These are phyloP conservation scores for Oligia latruncula DNA, from an alignment of 2,888 invertebrate genomes.

Conservation along the genomic window DNA sequence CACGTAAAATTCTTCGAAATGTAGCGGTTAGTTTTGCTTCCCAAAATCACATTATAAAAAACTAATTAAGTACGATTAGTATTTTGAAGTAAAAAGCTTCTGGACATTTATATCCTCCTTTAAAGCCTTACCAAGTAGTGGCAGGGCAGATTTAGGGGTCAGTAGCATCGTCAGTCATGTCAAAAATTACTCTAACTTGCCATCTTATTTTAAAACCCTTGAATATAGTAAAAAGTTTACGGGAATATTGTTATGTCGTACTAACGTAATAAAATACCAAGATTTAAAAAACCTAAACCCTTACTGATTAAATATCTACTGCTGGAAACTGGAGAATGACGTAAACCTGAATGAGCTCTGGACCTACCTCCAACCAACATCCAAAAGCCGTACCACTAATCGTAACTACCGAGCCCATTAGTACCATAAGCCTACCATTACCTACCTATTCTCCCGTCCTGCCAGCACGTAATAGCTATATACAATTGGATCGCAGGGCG, in stretches of 20 bases:
- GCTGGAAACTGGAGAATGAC: not conserved
- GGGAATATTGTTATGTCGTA: not conserved
- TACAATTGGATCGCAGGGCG: constrained; percentile 53
- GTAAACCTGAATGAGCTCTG: not conserved
- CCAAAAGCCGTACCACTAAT: constrained; percentile 22
- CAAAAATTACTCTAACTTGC: not conserved
- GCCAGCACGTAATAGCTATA: constrained; percentile 43
- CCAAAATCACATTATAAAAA: not conserved
- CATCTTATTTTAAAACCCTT: not conserved
- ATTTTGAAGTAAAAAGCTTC: not conserved
- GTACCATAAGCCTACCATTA: constrained; percentile 46
- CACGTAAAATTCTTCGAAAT: not conserved
- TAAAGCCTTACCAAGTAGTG: too few relatives aligned
- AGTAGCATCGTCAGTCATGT: not conserved
- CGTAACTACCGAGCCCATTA: constrained; percentile 45
- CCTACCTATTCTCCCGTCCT: constrained; percentile 5
- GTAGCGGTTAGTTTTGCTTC: not conserved
- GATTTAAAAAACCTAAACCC: not conserved
- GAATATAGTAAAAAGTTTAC: not conserved
- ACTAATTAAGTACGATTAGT: not conserved
- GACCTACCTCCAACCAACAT: not conserved
- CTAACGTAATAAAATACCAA: not conserved
- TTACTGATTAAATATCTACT: not conserved
- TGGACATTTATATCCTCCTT: not conserved
- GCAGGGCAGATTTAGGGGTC: not conserved